Conservation (phyloP, 1,140 invertebrate species). For the Drosophila baimaii region DNA sequence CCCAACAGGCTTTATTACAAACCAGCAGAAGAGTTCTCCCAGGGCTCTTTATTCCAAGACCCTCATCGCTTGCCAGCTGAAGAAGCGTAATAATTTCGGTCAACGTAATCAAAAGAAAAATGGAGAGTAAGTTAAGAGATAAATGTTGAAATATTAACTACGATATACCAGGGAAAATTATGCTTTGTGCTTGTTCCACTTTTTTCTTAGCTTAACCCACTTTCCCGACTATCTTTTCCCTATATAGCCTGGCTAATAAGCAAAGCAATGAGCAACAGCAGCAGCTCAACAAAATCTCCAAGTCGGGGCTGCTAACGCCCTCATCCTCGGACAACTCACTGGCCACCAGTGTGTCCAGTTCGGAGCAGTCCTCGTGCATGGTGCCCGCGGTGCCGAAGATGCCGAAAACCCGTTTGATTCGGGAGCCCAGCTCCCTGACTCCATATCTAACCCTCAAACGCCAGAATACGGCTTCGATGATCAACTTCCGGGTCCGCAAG, state of each 20-base stretch:
- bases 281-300: slow-evolving; percentile 19
- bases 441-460: slow-evolving; percentile 61
- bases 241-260: slow-evolving; percentile 28
- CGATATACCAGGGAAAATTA: too few relatives aligned
- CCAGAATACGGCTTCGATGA: slow-evolving; percentile 56
- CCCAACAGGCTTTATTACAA: background rate
- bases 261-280: slow-evolving; percentile 16
- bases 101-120: slow-evolving; percentile 37
- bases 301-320: slow-evolving; percentile 48
- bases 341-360: slow-evolving; percentile 29
- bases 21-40: slow-evolving; percentile 38
- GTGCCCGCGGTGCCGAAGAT: background rate
- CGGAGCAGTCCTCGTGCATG: background rate
- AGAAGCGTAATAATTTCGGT: slow-evolving; percentile 25
- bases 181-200: too few relatives aligned
- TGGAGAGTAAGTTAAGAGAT: slow-evolving; percentile 29
- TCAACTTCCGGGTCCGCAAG: slow-evolving; percentile 68
- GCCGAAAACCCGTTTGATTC: slow-evolving; percentile 6
- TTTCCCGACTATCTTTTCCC: too few relatives aligned
- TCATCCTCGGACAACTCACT: slow-evolving; percentile 66
- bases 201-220: background rate
- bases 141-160: too few relatives aligned
- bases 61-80: slow-evolving; percentile 19
- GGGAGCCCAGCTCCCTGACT: slow-evolving; percentile 8
- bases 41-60: slow-evolving; percentile 51